Percentiles rank a stretch among this genome's conserved stretches.
Conservation (phyloP, 2,797 vertebrate genomes). For the Trachops cirrhosus region DNA sequence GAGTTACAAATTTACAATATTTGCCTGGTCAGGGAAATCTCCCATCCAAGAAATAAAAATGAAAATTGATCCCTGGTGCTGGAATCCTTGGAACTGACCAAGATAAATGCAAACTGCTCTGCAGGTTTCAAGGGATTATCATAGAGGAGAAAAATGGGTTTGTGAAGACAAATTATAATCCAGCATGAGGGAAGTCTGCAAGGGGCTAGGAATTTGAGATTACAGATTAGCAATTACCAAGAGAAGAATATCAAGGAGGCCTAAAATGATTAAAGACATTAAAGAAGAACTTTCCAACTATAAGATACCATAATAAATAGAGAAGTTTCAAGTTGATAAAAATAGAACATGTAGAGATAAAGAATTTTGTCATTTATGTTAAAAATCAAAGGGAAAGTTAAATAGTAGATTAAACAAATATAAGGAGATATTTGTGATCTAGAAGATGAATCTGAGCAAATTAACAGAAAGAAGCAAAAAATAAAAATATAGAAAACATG, state of each 20-base stretch:
- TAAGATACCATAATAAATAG: neutral
- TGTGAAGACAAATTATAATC: neutral
- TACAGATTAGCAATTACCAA: neutral
- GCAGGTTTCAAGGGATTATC: neutral
- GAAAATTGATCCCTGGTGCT: neutral
- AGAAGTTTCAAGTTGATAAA: neutral
- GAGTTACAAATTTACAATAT: neutral
- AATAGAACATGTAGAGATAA: neutral
- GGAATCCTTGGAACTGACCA: neutral
- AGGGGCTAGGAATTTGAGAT: neutral
- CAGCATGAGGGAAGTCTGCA: neutral
- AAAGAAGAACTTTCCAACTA: neutral
- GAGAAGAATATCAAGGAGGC: neutral
- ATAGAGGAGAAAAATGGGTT: neutral
- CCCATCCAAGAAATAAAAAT: neutral
- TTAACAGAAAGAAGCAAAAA: neutral
- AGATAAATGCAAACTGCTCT: neutral
- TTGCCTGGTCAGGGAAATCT: neutral
- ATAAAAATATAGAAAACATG: neutral
- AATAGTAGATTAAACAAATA: neutral
- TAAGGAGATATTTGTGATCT: neutral
- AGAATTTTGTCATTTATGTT: neutral
- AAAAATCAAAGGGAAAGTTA: neutral
- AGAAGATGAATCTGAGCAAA: constrained; percentile 15
- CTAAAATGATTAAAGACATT: neutral